Evolutionary conservation across 2,113 vertebrate genomes (phyloP).

Genomic region (Oceanodroma tethys): DNA sequence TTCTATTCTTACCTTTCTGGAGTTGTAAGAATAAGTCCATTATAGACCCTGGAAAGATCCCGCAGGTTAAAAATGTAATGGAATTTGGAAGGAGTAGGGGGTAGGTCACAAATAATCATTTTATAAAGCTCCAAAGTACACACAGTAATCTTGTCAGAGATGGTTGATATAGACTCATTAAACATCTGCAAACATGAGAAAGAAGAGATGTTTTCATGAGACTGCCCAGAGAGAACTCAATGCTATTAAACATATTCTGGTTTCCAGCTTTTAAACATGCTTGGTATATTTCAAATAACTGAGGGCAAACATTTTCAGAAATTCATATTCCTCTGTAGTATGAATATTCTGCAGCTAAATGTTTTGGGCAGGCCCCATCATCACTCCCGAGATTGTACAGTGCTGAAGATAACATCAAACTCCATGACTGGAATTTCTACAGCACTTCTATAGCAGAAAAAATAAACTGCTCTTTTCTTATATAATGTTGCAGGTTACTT

Average conservation of each 20-base stretch:
- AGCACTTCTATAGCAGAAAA: neutral
- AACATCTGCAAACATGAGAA: conserved; percentile 77
- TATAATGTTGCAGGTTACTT: neutral
- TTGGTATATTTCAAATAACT: neutral
- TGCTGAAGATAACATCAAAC: neutral
- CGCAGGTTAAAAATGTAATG: conserved; percentile 97
- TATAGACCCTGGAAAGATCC: conserved; percentile 90
- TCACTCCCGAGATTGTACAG: neutral
- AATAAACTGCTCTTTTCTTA: neutral
- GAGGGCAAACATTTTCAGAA: neutral
- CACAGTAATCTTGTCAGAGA: conserved; percentile 82
- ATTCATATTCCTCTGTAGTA: neutral
- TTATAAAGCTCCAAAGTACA: conserved; percentile 90
- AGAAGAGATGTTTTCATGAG: neutral
- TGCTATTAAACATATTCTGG: neutral
- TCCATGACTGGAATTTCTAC: neutral
- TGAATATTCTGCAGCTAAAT: neutral
- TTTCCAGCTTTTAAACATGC: neutral
- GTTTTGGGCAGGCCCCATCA: neutral
- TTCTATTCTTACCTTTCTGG: conserved; percentile 80
- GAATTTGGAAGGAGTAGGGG: conserved; percentile 94
- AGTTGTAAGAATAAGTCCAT: conserved; percentile 84
- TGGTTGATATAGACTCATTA: conserved; percentile 72
- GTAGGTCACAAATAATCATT: conserved; percentile 84
- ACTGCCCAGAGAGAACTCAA: neutral